A percentile compares a stretch with the other conserved stretches of the same genome.
Conservation (phyloP, 2,888 invertebrate species). For the Didymodactylos carnosus region DNA sequence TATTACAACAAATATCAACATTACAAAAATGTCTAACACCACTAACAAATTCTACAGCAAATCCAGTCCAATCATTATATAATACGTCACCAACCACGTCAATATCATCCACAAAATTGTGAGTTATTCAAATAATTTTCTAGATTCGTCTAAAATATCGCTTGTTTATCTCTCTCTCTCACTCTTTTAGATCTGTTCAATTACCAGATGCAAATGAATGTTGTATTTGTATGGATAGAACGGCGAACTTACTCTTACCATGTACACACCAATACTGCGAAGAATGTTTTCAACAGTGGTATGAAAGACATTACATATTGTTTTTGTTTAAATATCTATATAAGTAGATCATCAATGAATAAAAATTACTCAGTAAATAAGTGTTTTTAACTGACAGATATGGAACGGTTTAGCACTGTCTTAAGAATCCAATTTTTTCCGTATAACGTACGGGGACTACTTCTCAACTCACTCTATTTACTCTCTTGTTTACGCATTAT, state of each 20-base stretch:
- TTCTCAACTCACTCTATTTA: no score
- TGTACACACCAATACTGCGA: constrained; percentile 52
- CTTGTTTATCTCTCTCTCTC: not conserved
- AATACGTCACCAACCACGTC: not conserved
- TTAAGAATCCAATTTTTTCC: no score
- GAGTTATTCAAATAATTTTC: not conserved
- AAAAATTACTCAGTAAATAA: no score
- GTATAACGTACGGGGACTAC: no score
- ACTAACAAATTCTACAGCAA: no score
- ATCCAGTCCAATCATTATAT: no score
- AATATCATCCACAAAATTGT: not conserved
- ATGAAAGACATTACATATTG: constrained; percentile 18
- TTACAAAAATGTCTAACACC: not conserved
- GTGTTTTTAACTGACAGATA: no score
- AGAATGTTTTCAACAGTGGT: constrained; percentile 54
- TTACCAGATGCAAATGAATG: constrained; percentile 41
- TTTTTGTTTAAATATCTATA: not conserved
- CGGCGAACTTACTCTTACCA: constrained; percentile 47
- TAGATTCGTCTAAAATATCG: no score
- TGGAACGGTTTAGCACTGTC: no score
- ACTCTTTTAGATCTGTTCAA: not conserved
- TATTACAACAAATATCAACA: not conserved
- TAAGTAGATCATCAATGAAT: not conserved
- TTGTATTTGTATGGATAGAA: constrained; percentile 51
- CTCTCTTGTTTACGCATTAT: no score